These are phyloP conservation scores for Chloroceryle inda DNA, from an alignment of 2,797 vertebrate genomes.

Conservation along the genomic window DNA sequence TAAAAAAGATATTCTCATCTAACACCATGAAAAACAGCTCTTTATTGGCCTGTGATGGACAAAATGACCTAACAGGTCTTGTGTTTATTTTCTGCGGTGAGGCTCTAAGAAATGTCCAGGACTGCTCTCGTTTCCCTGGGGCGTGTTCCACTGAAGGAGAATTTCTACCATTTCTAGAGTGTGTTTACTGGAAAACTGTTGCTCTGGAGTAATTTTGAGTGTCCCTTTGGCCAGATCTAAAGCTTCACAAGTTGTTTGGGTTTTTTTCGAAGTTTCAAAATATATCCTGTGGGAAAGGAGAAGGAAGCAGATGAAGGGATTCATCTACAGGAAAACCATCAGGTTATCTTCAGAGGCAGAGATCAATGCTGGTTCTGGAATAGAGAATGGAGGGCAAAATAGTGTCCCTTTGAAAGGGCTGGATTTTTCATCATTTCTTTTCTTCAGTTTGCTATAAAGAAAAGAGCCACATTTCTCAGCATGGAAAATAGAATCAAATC, in stretches of 20 bases:
- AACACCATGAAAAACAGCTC: background rate
- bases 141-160: background rate
- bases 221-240: background rate
- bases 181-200: background rate
- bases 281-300: background rate
- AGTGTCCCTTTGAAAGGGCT: background rate
- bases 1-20: background rate
- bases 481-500: background rate
- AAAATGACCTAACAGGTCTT: background rate
- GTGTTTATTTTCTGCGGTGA: background rate
- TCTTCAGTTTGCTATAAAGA: background rate
- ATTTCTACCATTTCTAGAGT: background rate
- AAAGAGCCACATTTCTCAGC: background rate
- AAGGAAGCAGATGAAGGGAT: background rate
- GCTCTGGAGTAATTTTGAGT: background rate
- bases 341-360: background rate
- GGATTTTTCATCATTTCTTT: background rate
- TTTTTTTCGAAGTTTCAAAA: background rate
- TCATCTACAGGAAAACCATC: background rate
- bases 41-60: background rate
- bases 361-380: background rate
- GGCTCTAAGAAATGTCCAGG: background rate
- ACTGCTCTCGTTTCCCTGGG: background rate
- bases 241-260: background rate
- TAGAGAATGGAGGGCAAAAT: background rate